Evolutionary conservation across 2,797 vertebrate genomes (phyloP).

Genomic region (Gymnocypris eckloni): DNA sequence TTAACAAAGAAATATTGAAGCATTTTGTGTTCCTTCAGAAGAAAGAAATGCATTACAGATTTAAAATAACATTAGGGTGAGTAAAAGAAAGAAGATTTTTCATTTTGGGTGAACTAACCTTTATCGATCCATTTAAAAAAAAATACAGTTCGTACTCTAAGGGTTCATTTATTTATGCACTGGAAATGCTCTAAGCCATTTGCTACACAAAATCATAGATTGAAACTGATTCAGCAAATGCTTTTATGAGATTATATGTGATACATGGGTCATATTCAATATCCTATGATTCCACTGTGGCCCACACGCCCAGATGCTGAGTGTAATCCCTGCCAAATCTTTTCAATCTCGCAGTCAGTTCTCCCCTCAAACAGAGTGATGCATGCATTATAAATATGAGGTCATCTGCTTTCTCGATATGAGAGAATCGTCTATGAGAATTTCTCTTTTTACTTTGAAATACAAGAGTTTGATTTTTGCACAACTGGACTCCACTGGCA

Average conservation of each 20-base stretch:
- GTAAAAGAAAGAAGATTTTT: background rate
- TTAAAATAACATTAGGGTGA: background rate
- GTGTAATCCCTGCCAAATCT: constrained; percentile 67
- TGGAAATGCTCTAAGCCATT: background rate
- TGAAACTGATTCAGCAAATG: background rate
- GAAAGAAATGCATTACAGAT: background rate
- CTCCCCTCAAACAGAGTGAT: constrained; percentile 41
- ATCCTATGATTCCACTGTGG: constrained; percentile 42
- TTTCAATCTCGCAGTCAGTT: constrained; percentile 50
- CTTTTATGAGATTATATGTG: constrained; percentile 20
- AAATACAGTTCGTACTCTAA: background rate
- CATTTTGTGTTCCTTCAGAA: background rate
- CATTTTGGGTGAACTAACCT: background rate
- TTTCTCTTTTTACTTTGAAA: background rate
- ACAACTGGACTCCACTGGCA: background rate
- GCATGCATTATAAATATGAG: constrained; percentile 27
- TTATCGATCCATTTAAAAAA: background rate
- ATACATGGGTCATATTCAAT: constrained; percentile 19
- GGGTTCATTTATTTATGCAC: background rate
- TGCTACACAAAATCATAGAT: background rate
- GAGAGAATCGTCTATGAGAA: background rate
- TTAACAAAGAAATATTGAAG: too few species aligned
- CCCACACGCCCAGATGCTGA: constrained; percentile 67
- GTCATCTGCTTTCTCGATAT: constrained; percentile 2
- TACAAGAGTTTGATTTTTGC: background rate